Evolutionary conservation across 1,140 invertebrate genomes (phyloP).

Genomic region (Neocloeon triangulifer): DNA sequence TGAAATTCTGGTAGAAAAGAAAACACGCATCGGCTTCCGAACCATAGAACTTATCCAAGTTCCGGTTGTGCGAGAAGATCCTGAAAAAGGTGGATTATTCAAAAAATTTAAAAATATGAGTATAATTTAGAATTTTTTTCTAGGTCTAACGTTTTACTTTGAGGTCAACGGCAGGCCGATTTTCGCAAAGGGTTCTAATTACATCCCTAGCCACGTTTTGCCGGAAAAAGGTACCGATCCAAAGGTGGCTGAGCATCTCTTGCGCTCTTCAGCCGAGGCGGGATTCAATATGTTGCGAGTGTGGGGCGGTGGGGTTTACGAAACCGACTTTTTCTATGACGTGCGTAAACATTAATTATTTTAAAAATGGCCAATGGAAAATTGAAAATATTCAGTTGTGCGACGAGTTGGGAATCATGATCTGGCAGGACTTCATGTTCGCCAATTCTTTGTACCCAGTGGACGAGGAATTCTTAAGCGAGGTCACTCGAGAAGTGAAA

Average conservation of each 20-base stretch:
- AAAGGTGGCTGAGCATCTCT: conserved; percentile 25
- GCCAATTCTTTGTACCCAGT: conserved; percentile 90
- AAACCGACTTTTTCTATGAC: conserved; percentile 78
- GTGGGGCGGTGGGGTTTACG: conserved; percentile 95
- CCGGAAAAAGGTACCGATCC: conserved; percentile 42
- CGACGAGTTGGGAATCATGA: conserved; percentile 56
- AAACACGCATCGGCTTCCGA: no score
- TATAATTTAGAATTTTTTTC: no score
- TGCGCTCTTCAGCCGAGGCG: conserved; percentile 47
- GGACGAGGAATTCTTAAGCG: conserved; percentile 39
- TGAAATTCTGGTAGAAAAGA: no score
- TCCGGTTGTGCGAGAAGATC: no score
- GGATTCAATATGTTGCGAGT: conserved; percentile 89
- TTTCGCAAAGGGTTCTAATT: conserved; percentile 95
- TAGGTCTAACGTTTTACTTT: no score
- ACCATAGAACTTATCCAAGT: no score
- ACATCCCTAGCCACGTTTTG: conserved; percentile 75
- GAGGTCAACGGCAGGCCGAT: conserved; percentile 66
- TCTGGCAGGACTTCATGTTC: conserved; percentile 96
- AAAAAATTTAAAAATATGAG: no score
- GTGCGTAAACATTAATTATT: no score
- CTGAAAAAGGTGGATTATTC: no score
- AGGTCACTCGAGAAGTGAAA: conserved; percentile 51
- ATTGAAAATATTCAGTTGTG: no score
- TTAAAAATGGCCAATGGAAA: no score